Base-by-base conservation (phyloP, 2,113 vertebrate species). In the Siphamia tubifer region DNA sequence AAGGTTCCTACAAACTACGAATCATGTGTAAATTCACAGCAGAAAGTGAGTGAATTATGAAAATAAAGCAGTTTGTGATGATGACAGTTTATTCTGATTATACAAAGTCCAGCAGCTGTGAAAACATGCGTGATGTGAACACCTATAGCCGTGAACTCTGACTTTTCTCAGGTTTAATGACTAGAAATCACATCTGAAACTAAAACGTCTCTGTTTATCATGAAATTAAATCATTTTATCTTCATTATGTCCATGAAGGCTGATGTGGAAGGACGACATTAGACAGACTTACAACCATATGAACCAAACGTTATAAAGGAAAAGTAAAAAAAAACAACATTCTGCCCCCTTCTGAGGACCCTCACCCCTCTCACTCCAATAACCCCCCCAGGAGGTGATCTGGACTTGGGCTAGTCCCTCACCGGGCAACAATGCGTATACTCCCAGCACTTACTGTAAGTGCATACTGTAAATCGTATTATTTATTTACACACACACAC, bases 1-100 rank as follows among this genome's bases (percentile, higher is more conserved):
- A 72, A 74, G 74, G 8, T 27, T 60, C 56, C 21, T 12, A 11
- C 42, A 57, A 58, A 45, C 60, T 71, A 81, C 69, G 74, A 79
- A 69, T 87, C 70, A 68, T 17, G 13, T 0, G 16, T 30, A 20
- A 53, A 66, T 42, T 61, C 40, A 57, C 52, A 40, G 6, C 1
- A 17, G 25, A 30, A 0, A 25, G 1, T n/a, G 7, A n/a, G n/a
- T n/a, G 17, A 42, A 42, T 32, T 53, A 34, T 30, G 35, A 49
- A 13, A 2, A 16, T 45, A 49, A 56, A 66, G 5, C 25, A 39
- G 25, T 15, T 60, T 52, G 60, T 67, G 48, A 76, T 71, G 39
- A 36, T 8, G 38, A 19, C 28, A 25, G 60, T 73, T 74, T 69
- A 38, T 44, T 79, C 38, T 53, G 35, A 23, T 11, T 56, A 5